Percentiles rank a stretch among this genome's conserved stretches.
These are phyloP conservation scores for Oconnorella tubifera DNA, from an alignment of 2,888 invertebrate genomes.

Conservation along the genomic window DNA sequence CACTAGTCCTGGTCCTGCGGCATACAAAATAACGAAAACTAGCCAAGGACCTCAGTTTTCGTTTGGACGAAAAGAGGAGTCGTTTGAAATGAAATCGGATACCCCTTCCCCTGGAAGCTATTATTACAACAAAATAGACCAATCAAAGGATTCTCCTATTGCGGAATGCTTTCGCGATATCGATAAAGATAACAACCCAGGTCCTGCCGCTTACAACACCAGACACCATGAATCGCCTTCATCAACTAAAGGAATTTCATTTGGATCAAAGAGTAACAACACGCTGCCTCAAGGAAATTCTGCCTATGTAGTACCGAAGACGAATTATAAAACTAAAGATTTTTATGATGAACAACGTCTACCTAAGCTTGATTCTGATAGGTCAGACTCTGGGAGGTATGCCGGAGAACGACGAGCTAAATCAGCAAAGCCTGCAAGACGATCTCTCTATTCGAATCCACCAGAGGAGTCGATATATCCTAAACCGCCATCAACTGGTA, in stretches of 20 bases:
- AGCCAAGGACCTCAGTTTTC: background rate
- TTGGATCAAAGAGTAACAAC: background rate
- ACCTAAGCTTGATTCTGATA: background rate
- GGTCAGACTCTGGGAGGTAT: background rate
- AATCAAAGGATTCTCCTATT: too few relatives aligned
- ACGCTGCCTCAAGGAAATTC: background rate
- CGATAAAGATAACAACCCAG: background rate
- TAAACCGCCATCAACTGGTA: background rate
- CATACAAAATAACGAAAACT: background rate
- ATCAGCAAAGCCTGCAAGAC: too few relatives aligned
- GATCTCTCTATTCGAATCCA: background rate
- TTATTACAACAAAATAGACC: too few relatives aligned
- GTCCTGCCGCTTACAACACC: conserved; percentile 1
- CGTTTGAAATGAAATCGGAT: background rate
- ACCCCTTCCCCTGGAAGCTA: background rate
- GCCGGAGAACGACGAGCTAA: background rate
- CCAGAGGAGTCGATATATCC: background rate
- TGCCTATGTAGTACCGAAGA: background rate
- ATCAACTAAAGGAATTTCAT: background rate
- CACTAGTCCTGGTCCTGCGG: conserved; percentile 1
- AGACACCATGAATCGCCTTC: background rate
- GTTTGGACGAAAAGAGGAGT: background rate
- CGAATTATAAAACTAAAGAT: background rate
- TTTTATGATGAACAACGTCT: background rate
- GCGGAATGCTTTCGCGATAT: background rate